Evolutionary conservation across 2,113 vertebrate species (phyloP).

Genomic region (Sylvilagus bachmani): DNA sequence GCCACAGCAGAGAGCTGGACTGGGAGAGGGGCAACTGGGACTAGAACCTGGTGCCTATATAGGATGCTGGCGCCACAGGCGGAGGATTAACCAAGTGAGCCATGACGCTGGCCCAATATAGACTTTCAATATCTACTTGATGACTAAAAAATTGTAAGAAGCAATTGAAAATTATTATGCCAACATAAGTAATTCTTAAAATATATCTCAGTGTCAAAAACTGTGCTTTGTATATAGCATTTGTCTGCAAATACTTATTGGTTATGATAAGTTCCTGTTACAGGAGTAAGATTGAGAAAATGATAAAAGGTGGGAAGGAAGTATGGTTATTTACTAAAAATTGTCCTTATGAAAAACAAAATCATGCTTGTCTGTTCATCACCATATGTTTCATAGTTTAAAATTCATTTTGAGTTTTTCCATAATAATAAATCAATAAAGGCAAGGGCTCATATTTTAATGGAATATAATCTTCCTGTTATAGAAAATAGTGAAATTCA

Average conservation of each 20-base stretch:
- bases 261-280: not conserved
- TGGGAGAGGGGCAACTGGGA: no score
- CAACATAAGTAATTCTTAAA: not conserved
- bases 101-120: no score
- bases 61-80: no score
- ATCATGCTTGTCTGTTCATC: no score
- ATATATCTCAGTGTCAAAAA: not conserved
- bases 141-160: constrained; percentile 30
- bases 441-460: not conserved
- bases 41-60: no score
- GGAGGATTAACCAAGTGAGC: no score
- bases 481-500: not conserved
- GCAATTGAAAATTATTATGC: not conserved
- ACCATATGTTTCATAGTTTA: no score
- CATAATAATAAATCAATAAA: not conserved
- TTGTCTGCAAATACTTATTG: not conserved
- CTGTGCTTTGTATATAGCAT: not conserved
- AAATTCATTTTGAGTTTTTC: not conserved
- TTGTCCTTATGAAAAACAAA: no score
- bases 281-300: not conserved
- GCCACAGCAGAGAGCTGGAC: no score
- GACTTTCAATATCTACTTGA: not conserved
- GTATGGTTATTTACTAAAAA: no score
- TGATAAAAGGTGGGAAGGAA: no score
- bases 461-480: not conserved